Percentiles rank a stretch among this genome's conserved stretches.
Evolutionary conservation across 2,888 invertebrate genomes (phyloP).

Genomic region (Chesias legatella): DNA sequence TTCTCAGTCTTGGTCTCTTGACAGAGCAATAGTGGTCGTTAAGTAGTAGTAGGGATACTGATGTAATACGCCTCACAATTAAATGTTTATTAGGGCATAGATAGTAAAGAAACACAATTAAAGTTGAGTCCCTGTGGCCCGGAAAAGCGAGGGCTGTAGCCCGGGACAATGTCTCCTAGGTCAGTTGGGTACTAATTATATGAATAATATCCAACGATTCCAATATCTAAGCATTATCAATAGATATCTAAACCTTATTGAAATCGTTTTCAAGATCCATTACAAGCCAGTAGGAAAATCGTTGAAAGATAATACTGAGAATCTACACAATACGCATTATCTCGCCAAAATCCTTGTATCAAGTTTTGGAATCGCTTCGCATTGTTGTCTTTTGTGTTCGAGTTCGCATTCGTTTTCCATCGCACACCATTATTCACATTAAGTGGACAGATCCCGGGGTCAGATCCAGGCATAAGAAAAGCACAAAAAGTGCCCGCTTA

Average conservation of each 20-base stretch:
- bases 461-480: slow-evolving; percentile 80
- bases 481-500: slow-evolving; percentile 81
- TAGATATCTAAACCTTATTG: slow-evolving; percentile 14
- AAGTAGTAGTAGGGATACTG: too few species aligned
- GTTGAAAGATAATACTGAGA: slow-evolving; percentile 36
- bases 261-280: slow-evolving; percentile 11
- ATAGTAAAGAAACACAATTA: too few species aligned
- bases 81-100: too few species aligned
- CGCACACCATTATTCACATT: slow-evolving; percentile 81
- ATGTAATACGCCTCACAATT: too few species aligned
- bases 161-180: too few species aligned
- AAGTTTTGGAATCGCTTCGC: slow-evolving; percentile 75
- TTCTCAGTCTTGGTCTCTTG: too few species aligned
- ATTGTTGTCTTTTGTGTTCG: slow-evolving; percentile 80
- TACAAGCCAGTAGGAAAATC: slow-evolving; percentile 10
- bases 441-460: slow-evolving; percentile 81
- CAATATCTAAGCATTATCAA: too few species aligned
- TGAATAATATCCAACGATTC: too few species aligned
- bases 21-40: too few species aligned
- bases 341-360: slow-evolving; percentile 70
- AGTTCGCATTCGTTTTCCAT: slow-evolving; percentile 78
- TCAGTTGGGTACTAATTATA: too few species aligned
- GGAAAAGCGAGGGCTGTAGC: too few species aligned
- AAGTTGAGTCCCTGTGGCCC: too few species aligned
- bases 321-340: slow-evolving; percentile 54